These are phyloP conservation scores for Pseudochirops cupreus DNA, from an alignment of 2,797 vertebrate genomes.

Conservation along the genomic window DNA sequence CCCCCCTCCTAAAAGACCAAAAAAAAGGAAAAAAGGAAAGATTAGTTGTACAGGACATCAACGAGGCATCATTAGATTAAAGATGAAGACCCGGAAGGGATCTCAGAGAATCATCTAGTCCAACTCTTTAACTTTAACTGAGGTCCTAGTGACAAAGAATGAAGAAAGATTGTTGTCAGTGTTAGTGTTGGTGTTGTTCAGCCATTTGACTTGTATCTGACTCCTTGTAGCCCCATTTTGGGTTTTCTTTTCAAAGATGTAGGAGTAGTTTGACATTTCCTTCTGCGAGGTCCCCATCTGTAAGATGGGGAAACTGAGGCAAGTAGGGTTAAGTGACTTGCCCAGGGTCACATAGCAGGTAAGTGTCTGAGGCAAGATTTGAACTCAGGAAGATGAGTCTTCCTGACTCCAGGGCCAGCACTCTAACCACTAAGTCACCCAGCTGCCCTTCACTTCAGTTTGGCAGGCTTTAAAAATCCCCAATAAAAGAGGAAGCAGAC, in stretches of 20 bases:
- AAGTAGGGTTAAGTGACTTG: background rate
- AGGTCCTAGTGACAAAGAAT: background rate
- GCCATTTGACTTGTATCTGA: background rate
- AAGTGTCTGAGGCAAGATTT: background rate
- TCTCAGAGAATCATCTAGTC: background rate
- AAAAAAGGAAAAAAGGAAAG: background rate
- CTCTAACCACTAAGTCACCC: background rate
- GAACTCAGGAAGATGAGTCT: background rate
- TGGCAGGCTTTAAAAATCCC: background rate
- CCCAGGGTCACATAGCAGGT: background rate
- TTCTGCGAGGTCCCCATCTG: background rate
- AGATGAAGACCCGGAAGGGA: background rate
- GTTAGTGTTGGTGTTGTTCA: background rate
- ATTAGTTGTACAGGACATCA: background rate
- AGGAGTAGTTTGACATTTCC: background rate
- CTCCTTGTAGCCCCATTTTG: background rate
- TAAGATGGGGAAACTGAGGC: background rate
- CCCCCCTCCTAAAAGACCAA: no score
- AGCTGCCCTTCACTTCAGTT: background rate
- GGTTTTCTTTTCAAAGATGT: background rate
- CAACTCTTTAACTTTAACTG: background rate
- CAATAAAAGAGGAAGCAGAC: background rate
- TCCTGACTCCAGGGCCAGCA: background rate
- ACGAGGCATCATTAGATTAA: background rate
- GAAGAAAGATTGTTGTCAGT: background rate